Evolutionary conservation across 2,888 invertebrate species (phyloP), one percentile per base, ranked within the genome.

Genomic region (Cephus sareptanus): DNA sequence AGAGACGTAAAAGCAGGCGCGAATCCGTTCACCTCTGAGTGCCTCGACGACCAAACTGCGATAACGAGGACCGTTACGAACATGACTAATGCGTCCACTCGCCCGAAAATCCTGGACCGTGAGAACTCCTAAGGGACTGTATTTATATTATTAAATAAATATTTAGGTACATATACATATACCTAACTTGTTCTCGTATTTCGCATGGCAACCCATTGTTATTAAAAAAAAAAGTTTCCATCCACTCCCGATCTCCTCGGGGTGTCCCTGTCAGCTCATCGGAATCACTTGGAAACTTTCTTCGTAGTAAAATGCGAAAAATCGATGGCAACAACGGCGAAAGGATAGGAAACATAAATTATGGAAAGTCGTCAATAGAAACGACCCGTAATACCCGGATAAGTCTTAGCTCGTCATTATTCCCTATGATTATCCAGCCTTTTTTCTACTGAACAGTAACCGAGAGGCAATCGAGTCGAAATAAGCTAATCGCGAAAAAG

Each of bases 81-180:
- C 84, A 88, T 90, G 90, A 90, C 90, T 90, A 90, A 90, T 84
- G 56, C 56, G 56, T 56, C 23, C 56, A 56, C 56, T 56, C 23
- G 23, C 23, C 56, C 56, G 56, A 56, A 56, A 56, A 56, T 56
- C 56, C 56, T 56, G 56, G 2, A 56, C 56, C 56, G 56, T 56
- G 56, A 56, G 23, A 56, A 56, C 56, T 9, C 56, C 23, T 56
- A 23, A 56, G 23, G 56, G 23, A 56, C 56, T 1, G 2, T 23
- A 9, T 56, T 23, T 56, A 56, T 56, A 40, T 15, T 15, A 15
- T 40, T 40, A 56, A 9, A 56, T 9, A 56, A 1, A 23, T 23
- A 23, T 40, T 1, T 40, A 40, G 15, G 6, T 15, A 40, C 2
- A 6, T 15, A 56, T 1, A 3, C 6, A 40, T 40, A 40, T 40